A percentile compares a stretch with the other conserved stretches of the same genome.
These are phyloP conservation scores for Echinarachnius parma DNA, from an alignment of 53 echinoderm and acorn worm genomes.

Conservation along the genomic window DNA sequence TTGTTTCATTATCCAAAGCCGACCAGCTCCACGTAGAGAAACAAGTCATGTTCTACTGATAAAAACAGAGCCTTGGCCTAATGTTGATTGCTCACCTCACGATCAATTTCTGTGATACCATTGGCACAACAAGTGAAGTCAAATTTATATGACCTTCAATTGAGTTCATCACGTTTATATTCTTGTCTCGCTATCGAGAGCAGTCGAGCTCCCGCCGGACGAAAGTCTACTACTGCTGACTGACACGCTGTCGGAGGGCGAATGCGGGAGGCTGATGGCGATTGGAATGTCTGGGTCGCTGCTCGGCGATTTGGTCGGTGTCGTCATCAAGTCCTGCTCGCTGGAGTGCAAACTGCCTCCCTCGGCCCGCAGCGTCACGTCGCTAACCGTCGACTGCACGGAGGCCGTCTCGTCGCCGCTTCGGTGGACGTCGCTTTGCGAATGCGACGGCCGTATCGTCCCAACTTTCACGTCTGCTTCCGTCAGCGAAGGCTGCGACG, in stretches of 20 bases:
- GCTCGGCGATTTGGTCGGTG: slow-evolving; percentile 21
- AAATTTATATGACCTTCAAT: too few relatives aligned
- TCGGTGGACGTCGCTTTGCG: slow-evolving; percentile 18
- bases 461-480: slow-evolving; percentile 16
- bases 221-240: slow-evolving; percentile 26
- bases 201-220: slow-evolving; percentile 29
- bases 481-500: slow-evolving; percentile 50
- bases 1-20: too few relatives aligned
- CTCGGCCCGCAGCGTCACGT: slow-evolving; percentile 35
- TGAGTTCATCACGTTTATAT: too few relatives aligned
- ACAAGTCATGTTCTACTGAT: too few relatives aligned
- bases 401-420: slow-evolving; percentile 38
- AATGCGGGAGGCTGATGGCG: slow-evolving; percentile 7
- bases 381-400: slow-evolving; percentile 21
- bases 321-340: slow-evolving; percentile 27
- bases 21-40: too few relatives aligned
- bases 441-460: slow-evolving; percentile 21
- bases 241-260: slow-evolving; percentile 27
- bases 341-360: slow-evolving; percentile 30
- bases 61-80: too few relatives aligned
- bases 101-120: too few relatives aligned
- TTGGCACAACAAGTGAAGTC: too few relatives aligned
- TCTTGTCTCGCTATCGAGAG: slow-evolving; percentile 33
- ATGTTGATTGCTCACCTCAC: too few relatives aligned
- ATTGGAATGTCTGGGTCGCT: slow-evolving; percentile 45